Evolutionary conservation across 1,140 invertebrate genomes (phyloP).

Genomic region (Drosophila kepulauana): DNA sequence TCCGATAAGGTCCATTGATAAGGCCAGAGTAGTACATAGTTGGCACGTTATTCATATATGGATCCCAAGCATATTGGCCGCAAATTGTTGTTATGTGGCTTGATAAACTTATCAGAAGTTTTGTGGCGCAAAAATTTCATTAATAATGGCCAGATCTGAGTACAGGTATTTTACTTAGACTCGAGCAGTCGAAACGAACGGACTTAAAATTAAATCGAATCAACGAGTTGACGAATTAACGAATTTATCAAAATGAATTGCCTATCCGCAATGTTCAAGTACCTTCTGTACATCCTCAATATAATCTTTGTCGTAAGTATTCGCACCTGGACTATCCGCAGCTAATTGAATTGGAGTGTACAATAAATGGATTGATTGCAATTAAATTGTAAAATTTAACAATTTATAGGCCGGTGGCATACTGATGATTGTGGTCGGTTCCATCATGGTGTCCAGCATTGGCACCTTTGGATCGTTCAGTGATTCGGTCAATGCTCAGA

Average conservation of each 20-base stretch:
- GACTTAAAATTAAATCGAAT: slow-evolving; percentile 30
- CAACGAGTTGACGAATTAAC: slow-evolving; percentile 20
- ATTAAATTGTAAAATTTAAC: slow-evolving; percentile 17
- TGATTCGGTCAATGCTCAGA: slow-evolving; percentile 85
- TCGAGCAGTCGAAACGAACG: slow-evolving; percentile 48
- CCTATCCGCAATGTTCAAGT: slow-evolving; percentile 75
- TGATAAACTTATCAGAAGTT: slow-evolving; percentile 36
- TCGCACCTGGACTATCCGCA: slow-evolving; percentile 1
- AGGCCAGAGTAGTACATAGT: slow-evolving; percentile 31
- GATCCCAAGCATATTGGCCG: slow-evolving; percentile 5
- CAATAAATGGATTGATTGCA: neutral
- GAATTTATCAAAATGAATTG: slow-evolving; percentile 76
- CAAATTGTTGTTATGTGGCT: slow-evolving; percentile 36
- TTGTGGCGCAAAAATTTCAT: slow-evolving; percentile 37
- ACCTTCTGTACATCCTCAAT: slow-evolving; percentile 79
- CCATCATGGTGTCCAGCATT: slow-evolving; percentile 86
- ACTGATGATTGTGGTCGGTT: slow-evolving; percentile 87
- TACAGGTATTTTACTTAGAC: slow-evolving; percentile 47
- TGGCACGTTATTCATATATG: slow-evolving; percentile 4
- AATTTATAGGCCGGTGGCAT: slow-evolving; percentile 88
- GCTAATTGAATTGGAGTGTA: neutral
- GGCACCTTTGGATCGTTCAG: slow-evolving; percentile 85
- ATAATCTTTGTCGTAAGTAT: slow-evolving; percentile 73
- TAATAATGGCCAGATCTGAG: slow-evolving; percentile 54
- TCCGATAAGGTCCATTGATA: slow-evolving; percentile 67